Percentiles rank a stretch among this genome's conserved stretches.
Conservation (phyloP, 2,797 vertebrate genomes). For the Schizopygopsis malacanthus region DNA sequence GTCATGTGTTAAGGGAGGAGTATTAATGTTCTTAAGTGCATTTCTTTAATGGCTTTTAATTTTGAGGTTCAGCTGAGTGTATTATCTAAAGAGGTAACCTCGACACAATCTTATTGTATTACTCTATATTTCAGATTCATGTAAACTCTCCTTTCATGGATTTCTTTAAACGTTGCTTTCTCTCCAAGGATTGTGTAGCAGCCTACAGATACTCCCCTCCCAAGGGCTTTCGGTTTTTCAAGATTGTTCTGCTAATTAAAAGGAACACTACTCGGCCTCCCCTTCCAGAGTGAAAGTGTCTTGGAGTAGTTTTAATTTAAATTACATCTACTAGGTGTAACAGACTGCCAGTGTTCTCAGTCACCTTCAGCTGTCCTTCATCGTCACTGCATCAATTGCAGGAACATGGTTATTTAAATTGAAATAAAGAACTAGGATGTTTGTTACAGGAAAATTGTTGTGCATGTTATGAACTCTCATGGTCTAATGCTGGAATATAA, state of each 20-base stretch:
- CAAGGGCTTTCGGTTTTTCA: conserved; percentile 68
- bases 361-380: conserved; percentile 52
- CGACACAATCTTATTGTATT: conserved; percentile 58
- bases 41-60: conserved; percentile 21
- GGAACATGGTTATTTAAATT: conserved; percentile 24
- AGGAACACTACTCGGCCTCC: conserved; percentile 61
- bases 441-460: neutral
- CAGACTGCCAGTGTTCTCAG: conserved; percentile 24
- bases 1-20: neutral
- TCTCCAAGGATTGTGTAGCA: conserved; percentile 67
- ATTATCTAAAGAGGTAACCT: conserved; percentile 36
- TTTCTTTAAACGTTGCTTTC: conserved; percentile 60
- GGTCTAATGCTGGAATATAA: neutral
- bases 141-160: conserved; percentile 68
- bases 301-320: conserved; percentile 38
- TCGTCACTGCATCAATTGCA: conserved; percentile 7
- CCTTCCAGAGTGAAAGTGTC: conserved; percentile 26
- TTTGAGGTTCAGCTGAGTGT: neutral
- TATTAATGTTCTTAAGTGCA: neutral
- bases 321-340: conserved; percentile 22
- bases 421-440: neutral
- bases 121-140: conserved; percentile 75
- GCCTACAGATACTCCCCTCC: conserved; percentile 69
- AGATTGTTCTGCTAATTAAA: conserved; percentile 73
- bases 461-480: neutral